Conservation (phyloP, 2,797 vertebrate species). For the Enteromius afrohamiltoni region DNA sequence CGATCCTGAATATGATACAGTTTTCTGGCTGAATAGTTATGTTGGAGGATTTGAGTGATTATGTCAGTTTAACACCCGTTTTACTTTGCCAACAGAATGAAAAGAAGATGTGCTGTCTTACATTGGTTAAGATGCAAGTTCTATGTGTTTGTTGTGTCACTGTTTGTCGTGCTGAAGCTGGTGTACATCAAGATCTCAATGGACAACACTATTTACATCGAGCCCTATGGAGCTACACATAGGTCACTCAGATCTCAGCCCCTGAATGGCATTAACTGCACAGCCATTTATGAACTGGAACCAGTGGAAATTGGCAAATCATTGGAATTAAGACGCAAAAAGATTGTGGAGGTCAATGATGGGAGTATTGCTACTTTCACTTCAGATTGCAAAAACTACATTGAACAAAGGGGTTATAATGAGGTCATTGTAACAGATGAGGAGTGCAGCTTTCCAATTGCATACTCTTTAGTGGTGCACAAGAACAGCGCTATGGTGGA, state of each 20-base stretch:
- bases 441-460: slow-evolving; percentile 85
- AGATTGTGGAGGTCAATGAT: slow-evolving; percentile 81
- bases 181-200: slow-evolving; percentile 74
- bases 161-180: slow-evolving; percentile 81
- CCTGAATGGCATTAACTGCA: slow-evolving; percentile 82
- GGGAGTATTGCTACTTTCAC: slow-evolving; percentile 79
- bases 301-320: slow-evolving; percentile 88
- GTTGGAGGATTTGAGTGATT: background rate
- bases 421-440: slow-evolving; percentile 73
- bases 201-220: slow-evolving; percentile 76
- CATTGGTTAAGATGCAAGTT: slow-evolving; percentile 74
- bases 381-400: slow-evolving; percentile 79
- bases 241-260: slow-evolving; percentile 71
- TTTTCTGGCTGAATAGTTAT: background rate
- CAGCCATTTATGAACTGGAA: slow-evolving; percentile 85
- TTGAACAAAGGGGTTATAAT: slow-evolving; percentile 76
- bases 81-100: slow-evolving; percentile 83
- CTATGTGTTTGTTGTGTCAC: slow-evolving; percentile 75
- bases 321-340: slow-evolving; percentile 81
- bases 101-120: slow-evolving; percentile 74
- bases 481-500: slow-evolving; percentile 92
- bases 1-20: background rate
- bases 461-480: slow-evolving; percentile 92
- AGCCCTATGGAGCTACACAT: slow-evolving; percentile 79
- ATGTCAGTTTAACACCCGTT: background rate